Evolutionary conservation across 37 sponge, comb jelly and placozoan species (phyloP).

Genomic region (Mnemiopsis leidyi): DNA sequence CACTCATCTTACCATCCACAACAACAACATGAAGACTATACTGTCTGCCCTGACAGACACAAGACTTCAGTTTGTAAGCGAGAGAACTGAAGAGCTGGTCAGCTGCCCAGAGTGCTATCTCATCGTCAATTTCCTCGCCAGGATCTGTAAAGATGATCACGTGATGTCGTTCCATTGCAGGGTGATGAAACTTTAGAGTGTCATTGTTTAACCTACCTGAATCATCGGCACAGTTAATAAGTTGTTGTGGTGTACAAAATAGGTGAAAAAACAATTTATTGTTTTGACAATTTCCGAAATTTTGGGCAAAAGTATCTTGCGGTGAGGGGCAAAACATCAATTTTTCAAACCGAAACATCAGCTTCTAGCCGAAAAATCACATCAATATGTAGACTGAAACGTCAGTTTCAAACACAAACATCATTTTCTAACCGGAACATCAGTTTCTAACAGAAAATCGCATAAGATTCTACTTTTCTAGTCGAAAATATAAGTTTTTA

Average conservation of each 20-base stretch:
- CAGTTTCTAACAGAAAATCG: too few relatives aligned
- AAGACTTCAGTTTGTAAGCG: not conserved
- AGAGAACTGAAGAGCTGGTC: not conserved
- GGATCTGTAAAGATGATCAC: not conserved
- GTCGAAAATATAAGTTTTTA: too few relatives aligned
- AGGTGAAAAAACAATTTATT: too few relatives aligned
- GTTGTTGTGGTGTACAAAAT: not conserved
- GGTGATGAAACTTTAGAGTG: not conserved
- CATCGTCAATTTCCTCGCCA: slow-evolving; percentile 4
- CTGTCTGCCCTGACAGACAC: not conserved
- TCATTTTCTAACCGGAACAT: too few relatives aligned
- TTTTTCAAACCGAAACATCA: too few relatives aligned
- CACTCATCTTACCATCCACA: not conserved
- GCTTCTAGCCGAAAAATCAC: too few relatives aligned
- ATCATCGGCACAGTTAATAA: not conserved
- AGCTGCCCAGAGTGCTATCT: not conserved
- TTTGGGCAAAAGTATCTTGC: too few relatives aligned
- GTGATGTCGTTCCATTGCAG: not conserved
- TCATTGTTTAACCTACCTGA: not conserved
- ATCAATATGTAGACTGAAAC: too few relatives aligned
- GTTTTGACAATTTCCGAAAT: too few relatives aligned
- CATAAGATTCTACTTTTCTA: too few relatives aligned
- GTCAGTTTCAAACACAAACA: too few relatives aligned
- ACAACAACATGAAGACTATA: not conserved
- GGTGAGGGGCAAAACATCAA: too few relatives aligned